phyloP scores from a whole-genome alignment of 2,113 vertebrate genomes.

The Apus apus region DNA sequence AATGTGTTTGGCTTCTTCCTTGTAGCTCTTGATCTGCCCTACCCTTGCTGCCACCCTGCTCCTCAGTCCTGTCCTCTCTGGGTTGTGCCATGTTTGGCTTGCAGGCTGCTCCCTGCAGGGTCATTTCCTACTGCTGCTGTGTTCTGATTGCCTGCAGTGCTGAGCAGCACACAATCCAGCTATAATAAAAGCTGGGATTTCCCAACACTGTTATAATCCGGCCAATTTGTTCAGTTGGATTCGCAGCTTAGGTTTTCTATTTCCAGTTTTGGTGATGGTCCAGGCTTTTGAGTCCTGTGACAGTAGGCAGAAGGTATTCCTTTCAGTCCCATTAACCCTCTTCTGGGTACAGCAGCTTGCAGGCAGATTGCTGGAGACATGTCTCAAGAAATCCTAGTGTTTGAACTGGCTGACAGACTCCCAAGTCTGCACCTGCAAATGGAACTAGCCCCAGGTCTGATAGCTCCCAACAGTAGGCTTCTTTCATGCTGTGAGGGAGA shows the following conservation, averaged over 20 bases:
- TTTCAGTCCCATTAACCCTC: neutral
- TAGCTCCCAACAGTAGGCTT: neutral
- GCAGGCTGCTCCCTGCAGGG: constrained; percentile 4
- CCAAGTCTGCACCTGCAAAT: neutral
- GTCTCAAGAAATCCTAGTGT: neutral
- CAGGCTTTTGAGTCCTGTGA: neutral
- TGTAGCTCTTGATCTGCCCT: neutral
- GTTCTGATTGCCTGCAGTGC: neutral
- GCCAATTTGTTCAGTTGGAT: neutral
- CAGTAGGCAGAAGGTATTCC: constrained; percentile 21
- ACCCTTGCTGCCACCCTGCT: neutral
- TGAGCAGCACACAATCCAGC: neutral
- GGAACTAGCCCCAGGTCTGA: neutral
- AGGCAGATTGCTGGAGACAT: neutral
- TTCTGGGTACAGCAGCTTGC: neutral
- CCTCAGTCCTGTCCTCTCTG: neutral
- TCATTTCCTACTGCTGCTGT: constrained; percentile 4
- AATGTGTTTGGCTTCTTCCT: neutral
- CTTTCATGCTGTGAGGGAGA: neutral
- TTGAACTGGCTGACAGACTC: neutral
- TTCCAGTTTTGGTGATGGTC: constrained; percentile 29
- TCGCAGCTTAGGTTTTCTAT: constrained; percentile 26
- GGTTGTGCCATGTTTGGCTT: neutral
- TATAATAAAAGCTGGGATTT: neutral
- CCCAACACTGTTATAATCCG: neutral